Conservation (phyloP, 2,888 invertebrate species). For the Ornithoptera priamus region DNA sequence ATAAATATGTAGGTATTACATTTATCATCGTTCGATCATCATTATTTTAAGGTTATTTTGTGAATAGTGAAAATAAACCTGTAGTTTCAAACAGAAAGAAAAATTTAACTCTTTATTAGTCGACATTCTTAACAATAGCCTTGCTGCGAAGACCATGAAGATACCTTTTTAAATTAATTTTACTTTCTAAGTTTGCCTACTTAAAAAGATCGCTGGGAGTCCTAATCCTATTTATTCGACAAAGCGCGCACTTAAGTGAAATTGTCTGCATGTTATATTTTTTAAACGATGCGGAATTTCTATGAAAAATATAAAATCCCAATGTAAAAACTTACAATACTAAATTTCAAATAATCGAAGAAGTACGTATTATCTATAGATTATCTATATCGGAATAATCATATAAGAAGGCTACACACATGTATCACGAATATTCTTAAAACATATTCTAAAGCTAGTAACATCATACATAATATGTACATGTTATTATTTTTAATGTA, state of each 20-base stretch:
- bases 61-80: background rate
- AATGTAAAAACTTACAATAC: background rate
- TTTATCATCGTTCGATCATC: too few relatives aligned
- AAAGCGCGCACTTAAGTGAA: constrained; percentile 18
- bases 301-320: background rate
- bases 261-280: constrained; percentile 11
- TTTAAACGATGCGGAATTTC: constrained; percentile 3
- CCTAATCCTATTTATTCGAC: constrained; percentile 26
- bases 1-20: too few relatives aligned
- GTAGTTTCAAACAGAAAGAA: background rate
- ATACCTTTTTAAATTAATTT: constrained; percentile 29
- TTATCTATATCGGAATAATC: too few relatives aligned
- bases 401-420: too few relatives aligned
- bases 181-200: constrained; percentile 22
- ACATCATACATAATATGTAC: background rate
- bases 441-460: background rate
- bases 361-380: too few relatives aligned
- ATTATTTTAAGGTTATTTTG: background rate
- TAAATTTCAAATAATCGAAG: too few relatives aligned
- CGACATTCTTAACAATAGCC: background rate
- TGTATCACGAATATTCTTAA: background rate
- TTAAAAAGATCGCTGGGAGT: constrained; percentile 31
- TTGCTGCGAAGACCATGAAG: constrained; percentile 4
- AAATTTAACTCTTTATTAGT: background rate
- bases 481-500: background rate